Percentiles rank a stretch among this genome's conserved stretches.
These are phyloP conservation scores for Camponotus floridanus DNA, from an alignment of 1,140 invertebrate genomes.

Conservation along the genomic window DNA sequence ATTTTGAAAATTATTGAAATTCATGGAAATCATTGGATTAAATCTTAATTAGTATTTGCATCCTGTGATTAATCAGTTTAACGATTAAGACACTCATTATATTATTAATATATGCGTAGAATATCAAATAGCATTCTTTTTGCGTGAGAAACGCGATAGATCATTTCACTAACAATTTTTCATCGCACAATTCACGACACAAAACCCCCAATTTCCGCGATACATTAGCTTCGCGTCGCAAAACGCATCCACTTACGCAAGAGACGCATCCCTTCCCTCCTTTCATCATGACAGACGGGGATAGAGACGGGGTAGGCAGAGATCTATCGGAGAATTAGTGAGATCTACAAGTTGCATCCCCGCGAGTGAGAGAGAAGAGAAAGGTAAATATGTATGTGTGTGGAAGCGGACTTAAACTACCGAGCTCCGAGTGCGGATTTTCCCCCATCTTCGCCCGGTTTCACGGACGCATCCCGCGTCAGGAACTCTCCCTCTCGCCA, in stretches of 20 bases:
- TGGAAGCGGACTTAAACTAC: conserved; percentile 56
- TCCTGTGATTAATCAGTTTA: background rate
- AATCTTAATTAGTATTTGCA: background rate
- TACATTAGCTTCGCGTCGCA: conserved; percentile 48
- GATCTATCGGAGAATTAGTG: conserved; percentile 70
- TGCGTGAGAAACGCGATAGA: background rate
- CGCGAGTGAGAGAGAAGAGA: conserved; percentile 43
- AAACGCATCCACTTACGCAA: conserved; percentile 57
- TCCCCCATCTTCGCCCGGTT: conserved; percentile 66
- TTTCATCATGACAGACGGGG: conserved; percentile 49
- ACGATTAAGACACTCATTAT: background rate
- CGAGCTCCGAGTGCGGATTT: conserved; percentile 51
- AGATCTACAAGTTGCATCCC: conserved; percentile 61
- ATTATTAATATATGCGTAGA: background rate
- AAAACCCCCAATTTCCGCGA: conserved; percentile 42
- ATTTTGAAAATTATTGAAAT: background rate
- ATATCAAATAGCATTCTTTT: background rate
- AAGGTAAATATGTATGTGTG: background rate
- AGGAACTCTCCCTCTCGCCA: conserved; percentile 31
- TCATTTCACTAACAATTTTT: background rate
- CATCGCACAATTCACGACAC: conserved; percentile 16
- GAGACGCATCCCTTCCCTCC: conserved; percentile 45
- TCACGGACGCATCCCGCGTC: conserved; percentile 47
- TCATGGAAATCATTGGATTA: background rate
- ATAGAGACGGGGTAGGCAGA: conserved; percentile 56